Conservation (phyloP, 2,113 vertebrate species). For the Mus spicilegus region DNA sequence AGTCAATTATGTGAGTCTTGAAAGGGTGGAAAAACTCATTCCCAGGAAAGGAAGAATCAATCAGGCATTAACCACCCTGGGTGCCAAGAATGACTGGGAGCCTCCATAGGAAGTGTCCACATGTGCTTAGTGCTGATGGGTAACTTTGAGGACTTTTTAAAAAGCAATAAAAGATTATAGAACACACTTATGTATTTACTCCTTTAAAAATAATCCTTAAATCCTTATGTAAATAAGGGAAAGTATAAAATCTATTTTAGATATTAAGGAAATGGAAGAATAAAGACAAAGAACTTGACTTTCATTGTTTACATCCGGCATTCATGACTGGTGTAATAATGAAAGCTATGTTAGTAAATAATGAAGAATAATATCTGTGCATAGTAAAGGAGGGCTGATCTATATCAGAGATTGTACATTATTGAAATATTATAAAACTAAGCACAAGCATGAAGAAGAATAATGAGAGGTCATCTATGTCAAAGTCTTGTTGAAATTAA, state of each 20-base stretch:
- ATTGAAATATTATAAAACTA: conserved; percentile 7
- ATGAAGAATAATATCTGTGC: not conserved
- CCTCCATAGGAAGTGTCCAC: not conserved
- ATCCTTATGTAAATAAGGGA: not conserved
- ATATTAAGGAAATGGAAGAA: not conserved
- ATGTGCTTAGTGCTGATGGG: not conserved
- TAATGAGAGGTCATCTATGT: not conserved
- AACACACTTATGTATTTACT: not conserved
- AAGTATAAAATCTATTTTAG: conserved; percentile 24
- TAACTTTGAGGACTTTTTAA: not conserved
- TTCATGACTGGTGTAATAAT: not conserved
- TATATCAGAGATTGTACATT: not conserved
- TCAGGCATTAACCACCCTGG: not conserved
- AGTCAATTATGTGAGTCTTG: conserved; percentile 71
- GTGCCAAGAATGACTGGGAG: not conserved
- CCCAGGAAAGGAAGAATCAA: conserved; percentile 28
- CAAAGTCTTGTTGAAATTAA: conserved; percentile 17
- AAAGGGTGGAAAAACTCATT: conserved; percentile 60
- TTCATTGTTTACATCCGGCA: not conserved
- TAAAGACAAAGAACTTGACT: not conserved
- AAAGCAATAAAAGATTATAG: conserved; percentile 29
- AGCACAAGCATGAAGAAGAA: conserved; percentile 35
- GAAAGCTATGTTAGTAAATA: not conserved
- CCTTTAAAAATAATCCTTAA: not conserved
- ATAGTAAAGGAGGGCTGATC: not conserved